Evolutionary conservation across 2,888 invertebrate species (phyloP), one percentile per base, ranked within the genome.

Genomic region (Pseudolycoriella hygida): DNA sequence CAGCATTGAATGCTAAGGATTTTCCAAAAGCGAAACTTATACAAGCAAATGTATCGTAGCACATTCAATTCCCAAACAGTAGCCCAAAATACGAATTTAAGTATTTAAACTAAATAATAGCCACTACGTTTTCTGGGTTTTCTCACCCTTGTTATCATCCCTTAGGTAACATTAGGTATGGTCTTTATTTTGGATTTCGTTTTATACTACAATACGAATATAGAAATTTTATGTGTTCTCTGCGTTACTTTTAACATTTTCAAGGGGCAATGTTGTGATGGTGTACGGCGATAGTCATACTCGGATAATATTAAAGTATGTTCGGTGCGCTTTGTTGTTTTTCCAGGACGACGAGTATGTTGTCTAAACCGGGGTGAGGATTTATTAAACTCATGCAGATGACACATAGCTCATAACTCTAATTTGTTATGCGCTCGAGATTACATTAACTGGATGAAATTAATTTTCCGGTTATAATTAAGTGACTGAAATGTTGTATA

Each of bases 81-180:
- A 39, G 6, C 15, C 39, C 39, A 14, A 39, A 39, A 39, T 39
- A 39, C 39, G 17, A 14, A 39, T 39, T 39, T 39, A 39, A 39
- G 39, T 39, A 39, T 39, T 39, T 39, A 17, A 37, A 39, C 39
- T 39, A 39, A 39, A 39, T 39, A 39, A 39, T 39, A 39, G 15
- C 39, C 39, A 39, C 17, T 39, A 39, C 39, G 39, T 39, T 39
- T 39, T 10, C 39, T 17, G 15, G 39, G 37, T 37, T 39, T 39
- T 39, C 39, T 39, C 39, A 39, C 39, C 39, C 39, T 39, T 39
- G 17, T 39, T 39, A 15, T 39, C 39, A 39, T 39, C 39, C 39
- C 39, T 39, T 39, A 39, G 39, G 39, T 39, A 39, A 39, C 39
- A 39, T 39, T 39, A 39, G 39, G 39, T 39, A 15, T 39, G 39